Evolutionary conservation across 2,888 invertebrate species (phyloP).

Genomic region (Ellobium chinense): DNA sequence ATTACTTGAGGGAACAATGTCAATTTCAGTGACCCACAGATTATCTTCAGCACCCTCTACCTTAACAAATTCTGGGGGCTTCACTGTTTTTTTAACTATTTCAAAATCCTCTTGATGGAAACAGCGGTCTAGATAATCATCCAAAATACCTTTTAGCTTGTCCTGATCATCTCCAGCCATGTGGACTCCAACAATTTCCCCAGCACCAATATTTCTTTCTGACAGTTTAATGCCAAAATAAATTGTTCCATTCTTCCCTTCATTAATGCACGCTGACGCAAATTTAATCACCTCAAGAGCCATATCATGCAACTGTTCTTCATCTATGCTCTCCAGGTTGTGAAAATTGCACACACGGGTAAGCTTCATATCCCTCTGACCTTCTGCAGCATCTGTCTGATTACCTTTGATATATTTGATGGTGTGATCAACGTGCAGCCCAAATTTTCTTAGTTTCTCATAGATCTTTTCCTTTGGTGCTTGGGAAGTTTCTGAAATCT

Average conservation of each 20-base stretch:
- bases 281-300: conserved; percentile 19
- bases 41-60: conserved; percentile 20
- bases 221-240: conserved; percentile 50
- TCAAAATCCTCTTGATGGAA: conserved; percentile 47
- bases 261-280: conserved; percentile 43
- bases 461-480: not conserved
- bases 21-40: conserved; percentile 53
- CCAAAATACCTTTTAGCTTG: conserved; percentile 27
- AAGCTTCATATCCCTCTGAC: not conserved
- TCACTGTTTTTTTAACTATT: conserved; percentile 46
- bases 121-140: conserved; percentile 33
- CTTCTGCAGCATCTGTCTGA: not conserved
- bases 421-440: not conserved
- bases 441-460: conserved; percentile 4
- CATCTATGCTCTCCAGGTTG: not conserved
- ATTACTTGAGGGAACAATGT: conserved; percentile 48
- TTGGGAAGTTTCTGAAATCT: not conserved
- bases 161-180: conserved; percentile 34
- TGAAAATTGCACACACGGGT: conserved; percentile 5
- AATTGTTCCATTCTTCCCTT: conserved; percentile 41
- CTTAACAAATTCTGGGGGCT: conserved; percentile 51
- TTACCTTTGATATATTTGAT: not conserved
- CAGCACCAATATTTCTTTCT: conserved; percentile 12
- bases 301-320: not conserved
- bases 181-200: conserved; percentile 51